Conservation (phyloP, 2,113 vertebrate genomes). For the Hemiscyllium ocellatum region DNA sequence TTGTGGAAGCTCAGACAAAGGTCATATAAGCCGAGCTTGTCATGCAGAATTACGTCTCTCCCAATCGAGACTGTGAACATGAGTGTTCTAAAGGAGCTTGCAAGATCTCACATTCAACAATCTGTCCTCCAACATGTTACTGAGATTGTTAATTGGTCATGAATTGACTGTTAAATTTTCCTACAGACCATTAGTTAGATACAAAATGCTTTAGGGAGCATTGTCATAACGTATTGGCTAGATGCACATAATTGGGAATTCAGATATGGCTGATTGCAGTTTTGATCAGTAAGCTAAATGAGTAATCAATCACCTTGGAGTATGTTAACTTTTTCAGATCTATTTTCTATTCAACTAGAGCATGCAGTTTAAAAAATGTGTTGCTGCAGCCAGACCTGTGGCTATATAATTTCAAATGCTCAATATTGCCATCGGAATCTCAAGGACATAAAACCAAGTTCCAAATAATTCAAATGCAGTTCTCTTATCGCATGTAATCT, state of each 20-base stretch:
- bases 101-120: no score
- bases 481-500: neutral
- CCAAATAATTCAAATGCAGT: constrained; percentile 1
- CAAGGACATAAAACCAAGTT: neutral
- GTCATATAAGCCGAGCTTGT: no score
- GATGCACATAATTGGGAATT: neutral
- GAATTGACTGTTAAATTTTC: neutral
- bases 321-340: neutral
- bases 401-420: neutral
- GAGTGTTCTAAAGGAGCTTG: no score
- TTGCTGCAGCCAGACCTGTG: neutral
- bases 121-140: no score
- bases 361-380: neutral
- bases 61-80: no score
- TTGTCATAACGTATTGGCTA: neutral
- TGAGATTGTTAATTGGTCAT: neutral
- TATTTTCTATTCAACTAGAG: neutral
- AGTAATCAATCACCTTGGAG: neutral
- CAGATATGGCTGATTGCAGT: neutral
- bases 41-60: no score
- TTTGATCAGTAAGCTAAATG: neutral
- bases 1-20: no score
- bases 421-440: neutral
- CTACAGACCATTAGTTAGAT: neutral
- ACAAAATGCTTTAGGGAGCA: neutral